Base-by-base conservation (phyloP, 2,888 invertebrate species). In the Parochlus steinenii region DNA sequence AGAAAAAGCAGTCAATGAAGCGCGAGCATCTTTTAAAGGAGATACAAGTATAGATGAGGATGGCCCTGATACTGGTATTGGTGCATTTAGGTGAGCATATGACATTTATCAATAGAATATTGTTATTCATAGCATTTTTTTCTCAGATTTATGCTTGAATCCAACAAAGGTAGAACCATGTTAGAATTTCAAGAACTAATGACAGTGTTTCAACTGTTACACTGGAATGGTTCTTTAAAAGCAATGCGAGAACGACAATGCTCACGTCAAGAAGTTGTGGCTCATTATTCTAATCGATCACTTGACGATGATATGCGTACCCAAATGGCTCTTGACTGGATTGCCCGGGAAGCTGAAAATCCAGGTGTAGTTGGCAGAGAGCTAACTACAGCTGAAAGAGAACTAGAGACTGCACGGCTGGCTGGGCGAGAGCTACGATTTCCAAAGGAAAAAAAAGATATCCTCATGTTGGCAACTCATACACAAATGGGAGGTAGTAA, bases 271-370 rank as follows among this genome's bases (percentile, higher is more conserved):
- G 90, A 90, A 57, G 79, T 81, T 25, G 83, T 90, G 14, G 86
- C 87, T 30, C 90, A 92, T 58, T 92, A 92, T 58, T 87, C 87
- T 15, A 82, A 89, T 56, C 70, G 90, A 16, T 82, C 86, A 25
- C 66, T 92, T 17, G 90, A 92, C 52, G 92, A 92, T 52, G 87
- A 87, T 53, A 92, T 92, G 90, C 74, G 90, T 42, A 85, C 87
- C 40, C 86, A 87, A 62, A 92, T 92, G 90, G 90, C 90, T 10
- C 64, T 89, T 33, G 90, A 92, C 56, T 92, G 92, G 90, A 87
- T 90, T 39, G 82, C 87, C 7, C 64, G 80, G 31, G 74, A 74
- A 47, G 78, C 79, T 45, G 74, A 74, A 48, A 74, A 71, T 47
- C 67, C 69, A 4, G 77, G 81, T 2, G 74, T 85, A 35, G 69